phyloP scores from a whole-genome alignment of 2,888 invertebrate genomes.

The Pycnomerus fuliginosus region DNA sequence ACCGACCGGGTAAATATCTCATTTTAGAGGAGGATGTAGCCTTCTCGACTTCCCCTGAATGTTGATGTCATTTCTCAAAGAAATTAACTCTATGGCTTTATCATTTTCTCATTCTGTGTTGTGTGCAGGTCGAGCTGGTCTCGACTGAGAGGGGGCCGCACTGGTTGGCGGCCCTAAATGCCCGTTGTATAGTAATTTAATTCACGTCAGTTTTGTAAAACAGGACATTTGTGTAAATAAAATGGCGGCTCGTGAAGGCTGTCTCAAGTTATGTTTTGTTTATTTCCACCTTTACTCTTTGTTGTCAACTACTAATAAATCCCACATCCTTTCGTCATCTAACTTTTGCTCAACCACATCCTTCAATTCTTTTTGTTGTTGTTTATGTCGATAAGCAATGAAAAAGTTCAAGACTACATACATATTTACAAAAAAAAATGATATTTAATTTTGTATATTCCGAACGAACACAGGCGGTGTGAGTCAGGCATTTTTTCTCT shows the following conservation, averaged over 20 bases:
- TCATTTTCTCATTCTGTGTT: conserved; percentile 23
- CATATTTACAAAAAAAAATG: too few species aligned
- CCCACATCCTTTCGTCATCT: too few species aligned
- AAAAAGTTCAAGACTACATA: too few species aligned
- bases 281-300: not conserved
- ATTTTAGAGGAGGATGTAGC: conserved; percentile 42
- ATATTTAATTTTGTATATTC: too few species aligned
- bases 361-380: too few species aligned
- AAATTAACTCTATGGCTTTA: not conserved
- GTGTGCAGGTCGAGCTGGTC: conserved; percentile 46
- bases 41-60: conserved; percentile 44
- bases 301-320: not conserved
- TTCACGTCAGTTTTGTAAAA: conserved; percentile 51
- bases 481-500: too few species aligned
- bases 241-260: conserved; percentile 45
- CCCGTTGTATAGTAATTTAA: conserved; percentile 43
- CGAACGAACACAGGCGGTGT: too few species aligned
- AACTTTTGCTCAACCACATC: too few species aligned
- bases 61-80: conserved; percentile 37
- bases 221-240: conserved; percentile 52
- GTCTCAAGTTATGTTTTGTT: conserved; percentile 35
- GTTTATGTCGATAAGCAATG: too few species aligned
- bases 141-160: conserved; percentile 36
- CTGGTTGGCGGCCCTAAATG: conserved; percentile 35
- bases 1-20: conserved; percentile 30